phyloP scores from a whole-genome alignment of 2,113 vertebrate genomes.

The Formicarius rufipectus region DNA sequence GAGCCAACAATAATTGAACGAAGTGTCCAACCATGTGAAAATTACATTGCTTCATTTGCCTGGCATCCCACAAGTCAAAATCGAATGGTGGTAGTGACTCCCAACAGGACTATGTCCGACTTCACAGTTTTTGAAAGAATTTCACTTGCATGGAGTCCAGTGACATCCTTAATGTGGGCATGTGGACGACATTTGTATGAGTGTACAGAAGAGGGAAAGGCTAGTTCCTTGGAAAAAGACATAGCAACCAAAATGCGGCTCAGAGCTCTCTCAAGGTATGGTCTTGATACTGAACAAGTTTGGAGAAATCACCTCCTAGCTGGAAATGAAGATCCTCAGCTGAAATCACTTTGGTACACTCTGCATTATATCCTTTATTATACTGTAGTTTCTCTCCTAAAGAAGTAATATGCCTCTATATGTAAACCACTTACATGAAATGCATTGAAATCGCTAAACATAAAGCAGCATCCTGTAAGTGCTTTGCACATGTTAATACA shows the following conservation, averaged over 20 bases:
- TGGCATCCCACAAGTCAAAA: constrained; percentile 98
- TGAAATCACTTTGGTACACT: constrained; percentile 96
- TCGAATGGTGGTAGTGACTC: constrained; percentile 96
- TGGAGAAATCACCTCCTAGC: constrained; percentile 95
- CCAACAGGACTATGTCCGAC: constrained; percentile 93
- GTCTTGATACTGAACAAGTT: constrained; percentile 92
- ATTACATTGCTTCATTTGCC: constrained; percentile 93
- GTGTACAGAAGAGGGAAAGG: constrained; percentile 86
- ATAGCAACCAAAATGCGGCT: constrained; percentile 97
- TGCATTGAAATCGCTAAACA: neutral
- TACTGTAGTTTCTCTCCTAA: neutral
- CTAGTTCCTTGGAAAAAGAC: constrained; percentile 83
- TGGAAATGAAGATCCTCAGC: constrained; percentile 89
- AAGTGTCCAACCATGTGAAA: constrained; percentile 92
- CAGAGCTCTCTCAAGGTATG: constrained; percentile 91
- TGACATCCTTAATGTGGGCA: constrained; percentile 95
- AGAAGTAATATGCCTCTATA: neutral
- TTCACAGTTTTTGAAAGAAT: constrained; percentile 98
- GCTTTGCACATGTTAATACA: neutral
- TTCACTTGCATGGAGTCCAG: constrained; percentile 95
- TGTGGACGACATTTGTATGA: constrained; percentile 94
- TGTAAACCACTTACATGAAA: neutral
- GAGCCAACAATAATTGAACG: constrained; percentile 98
- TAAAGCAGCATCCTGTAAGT: neutral
- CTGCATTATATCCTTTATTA: constrained; percentile 97